These are phyloP conservation scores for Potorous gilbertii DNA, from an alignment of 2,797 vertebrate genomes.

Conservation along the genomic window DNA sequence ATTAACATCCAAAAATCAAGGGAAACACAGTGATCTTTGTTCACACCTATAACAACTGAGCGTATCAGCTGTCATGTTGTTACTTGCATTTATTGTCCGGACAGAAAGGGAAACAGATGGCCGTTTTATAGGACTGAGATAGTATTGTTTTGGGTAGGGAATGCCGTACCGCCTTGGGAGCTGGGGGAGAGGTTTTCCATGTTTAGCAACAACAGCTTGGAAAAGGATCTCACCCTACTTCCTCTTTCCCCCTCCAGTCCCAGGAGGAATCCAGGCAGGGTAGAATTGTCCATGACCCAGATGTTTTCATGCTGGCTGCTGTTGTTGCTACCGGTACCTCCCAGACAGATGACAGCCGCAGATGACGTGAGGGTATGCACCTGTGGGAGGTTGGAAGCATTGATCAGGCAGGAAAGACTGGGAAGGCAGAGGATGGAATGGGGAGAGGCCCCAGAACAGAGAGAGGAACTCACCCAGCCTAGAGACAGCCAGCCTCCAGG, in stretches of 20 bases:
- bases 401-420: not conserved
- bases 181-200: not conserved
- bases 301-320: not conserved
- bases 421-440: not conserved
- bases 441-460: not conserved
- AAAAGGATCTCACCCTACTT: not conserved
- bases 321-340: not conserved
- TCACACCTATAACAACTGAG: not conserved
- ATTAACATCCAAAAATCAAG: not conserved
- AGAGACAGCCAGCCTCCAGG: not conserved
- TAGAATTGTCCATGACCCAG: not conserved
- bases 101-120: constrained; percentile 58
- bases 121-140: constrained; percentile 52
- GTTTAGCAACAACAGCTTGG: not conserved
- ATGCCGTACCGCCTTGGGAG: constrained; percentile 50
- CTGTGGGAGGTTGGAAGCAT: not conserved
- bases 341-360: not conserved
- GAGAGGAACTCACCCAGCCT: not conserved
- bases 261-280: not conserved
- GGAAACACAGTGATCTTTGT: not conserved
- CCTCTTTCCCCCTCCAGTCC: not conserved
- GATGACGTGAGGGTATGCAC: not conserved
- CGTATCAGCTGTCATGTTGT: constrained; percentile 9
- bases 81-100: not conserved
- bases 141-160: constrained; percentile 57